Base-by-base conservation (phyloP, 2,888 invertebrate species). In the Ochropleura leucogaster region DNA sequence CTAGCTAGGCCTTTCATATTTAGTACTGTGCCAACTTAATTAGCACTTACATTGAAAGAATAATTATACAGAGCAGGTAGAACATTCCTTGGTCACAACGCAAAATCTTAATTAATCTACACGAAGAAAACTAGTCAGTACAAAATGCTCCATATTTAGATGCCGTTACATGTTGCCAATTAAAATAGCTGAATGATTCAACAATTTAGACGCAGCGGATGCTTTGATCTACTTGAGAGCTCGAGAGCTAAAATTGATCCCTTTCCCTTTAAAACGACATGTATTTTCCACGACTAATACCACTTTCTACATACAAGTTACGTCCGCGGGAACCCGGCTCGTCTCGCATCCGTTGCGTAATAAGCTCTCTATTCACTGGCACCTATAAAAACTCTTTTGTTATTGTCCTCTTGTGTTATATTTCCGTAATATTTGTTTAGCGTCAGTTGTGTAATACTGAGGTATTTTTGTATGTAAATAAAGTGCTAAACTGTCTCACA, bases 291-390 rank as follows among this genome's bases (percentile, higher is more conserved):
- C 68, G 42, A 76, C 78, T 67, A 87, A n/a, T 80, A 84, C 89
- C 86, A 92, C 92, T 93, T 93, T 92, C 93, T 90, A 92, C 70
- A 64, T 70, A 83, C 77, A 75, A 81, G 87, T 88, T 88, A 90
- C 89, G 90, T 90, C 90, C 90, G 90, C 90, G 89, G 89, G 90
- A 92, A 91, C 90, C 83, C 63, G 82, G 82, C 77, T 79, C 75
- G 80, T 82, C 84, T 88, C 77, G 83, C 86, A 88, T 90, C 88
- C 86, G 88, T 93, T 93, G 86, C 89, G 79, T 87, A 92, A 93
- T 83, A 71, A 74, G 76, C 80, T 87, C 80, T 87, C 81, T 83
- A 80, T 82, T 83, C 82, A 82, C 68, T 67, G 60, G 18, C 73
- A 73, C 57, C 66, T 69, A 70, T 82, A 83, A 85, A 85, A 87